phyloP scores from a whole-genome alignment of 2,113 vertebrate genomes.

The Chelonoidis abingdonii region DNA sequence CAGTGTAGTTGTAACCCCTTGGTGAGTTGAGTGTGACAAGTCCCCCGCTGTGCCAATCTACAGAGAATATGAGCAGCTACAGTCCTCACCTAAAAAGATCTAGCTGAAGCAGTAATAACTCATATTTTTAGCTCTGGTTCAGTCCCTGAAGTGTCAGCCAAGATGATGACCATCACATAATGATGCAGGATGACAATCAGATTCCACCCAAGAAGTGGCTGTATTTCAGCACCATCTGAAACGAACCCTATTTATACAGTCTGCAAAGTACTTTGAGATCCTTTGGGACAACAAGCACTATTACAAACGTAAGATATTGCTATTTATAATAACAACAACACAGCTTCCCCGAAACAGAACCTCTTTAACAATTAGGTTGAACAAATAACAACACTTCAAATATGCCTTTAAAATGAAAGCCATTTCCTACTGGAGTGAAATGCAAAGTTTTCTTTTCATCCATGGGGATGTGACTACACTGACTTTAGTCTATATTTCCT shows the following conservation, averaged over 20 bases:
- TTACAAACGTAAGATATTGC: constrained; percentile 65
- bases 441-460: neutral
- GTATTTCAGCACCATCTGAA: constrained; percentile 40
- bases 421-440: constrained; percentile 34
- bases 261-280: constrained; percentile 63
- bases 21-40: neutral
- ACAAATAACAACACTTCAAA: constrained; percentile 48
- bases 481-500: neutral
- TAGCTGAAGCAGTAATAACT: neutral
- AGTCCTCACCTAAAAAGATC: neutral
- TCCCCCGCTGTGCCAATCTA: neutral
- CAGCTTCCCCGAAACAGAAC: neutral
- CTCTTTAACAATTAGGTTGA: constrained; percentile 35
- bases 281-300: neutral
- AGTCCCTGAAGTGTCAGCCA: neutral
- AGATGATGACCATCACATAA: neutral
- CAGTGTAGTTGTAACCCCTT: neutral
- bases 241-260: neutral
- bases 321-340: constrained; percentile 61
- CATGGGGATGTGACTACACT: neutral
- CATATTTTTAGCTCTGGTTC: neutral
- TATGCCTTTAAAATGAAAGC: constrained; percentile 29
- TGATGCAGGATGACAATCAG: constrained; percentile 15
- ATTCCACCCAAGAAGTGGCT: constrained; percentile 17
- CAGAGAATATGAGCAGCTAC: neutral